Percentiles rank a stretch among this genome's conserved stretches.
Evolutionary conservation across 2,888 invertebrate genomes (phyloP).

Genomic region (Norana najaformis): DNA sequence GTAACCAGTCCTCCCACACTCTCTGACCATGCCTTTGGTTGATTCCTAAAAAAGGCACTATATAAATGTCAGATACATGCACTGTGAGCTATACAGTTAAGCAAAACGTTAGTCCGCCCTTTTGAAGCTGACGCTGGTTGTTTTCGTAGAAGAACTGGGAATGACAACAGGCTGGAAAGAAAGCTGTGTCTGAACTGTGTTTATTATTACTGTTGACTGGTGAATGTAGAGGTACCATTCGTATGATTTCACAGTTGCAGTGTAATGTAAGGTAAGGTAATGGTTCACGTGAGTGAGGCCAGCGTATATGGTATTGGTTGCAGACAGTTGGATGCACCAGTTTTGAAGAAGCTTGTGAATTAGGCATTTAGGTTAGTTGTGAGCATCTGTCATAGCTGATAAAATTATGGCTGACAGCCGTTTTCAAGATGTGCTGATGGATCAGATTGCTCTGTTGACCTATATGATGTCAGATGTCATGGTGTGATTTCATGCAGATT

Average conservation of each 20-base stretch:
- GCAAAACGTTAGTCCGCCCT: not conserved
- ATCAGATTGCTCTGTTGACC: not conserved
- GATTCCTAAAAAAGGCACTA: too few species aligned
- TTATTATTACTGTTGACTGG: not conserved
- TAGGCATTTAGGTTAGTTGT: not conserved
- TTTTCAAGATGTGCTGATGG: not conserved
- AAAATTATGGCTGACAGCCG: too few species aligned
- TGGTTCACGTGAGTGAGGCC: not conserved
- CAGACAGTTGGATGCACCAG: not conserved
- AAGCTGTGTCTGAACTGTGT: not conserved
- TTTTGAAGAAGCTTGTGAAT: not conserved
- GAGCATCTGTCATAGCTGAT: too few species aligned
- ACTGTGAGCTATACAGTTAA: too few species aligned
- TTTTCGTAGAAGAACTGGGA: not conserved
- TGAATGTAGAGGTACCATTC: not conserved
- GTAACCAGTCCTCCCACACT: not conserved
- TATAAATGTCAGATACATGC: too few species aligned
- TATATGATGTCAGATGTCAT: not conserved
- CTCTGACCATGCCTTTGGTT: not conserved
- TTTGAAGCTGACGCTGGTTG: not conserved
- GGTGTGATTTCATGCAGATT: not conserved
- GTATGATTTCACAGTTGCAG: not conserved
- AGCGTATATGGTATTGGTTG: not conserved
- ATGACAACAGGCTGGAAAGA: not conserved
- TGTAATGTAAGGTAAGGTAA: not conserved